phyloP scores from a whole-genome alignment of 2,888 invertebrate genomes.

The Calliphora vomitoria region DNA sequence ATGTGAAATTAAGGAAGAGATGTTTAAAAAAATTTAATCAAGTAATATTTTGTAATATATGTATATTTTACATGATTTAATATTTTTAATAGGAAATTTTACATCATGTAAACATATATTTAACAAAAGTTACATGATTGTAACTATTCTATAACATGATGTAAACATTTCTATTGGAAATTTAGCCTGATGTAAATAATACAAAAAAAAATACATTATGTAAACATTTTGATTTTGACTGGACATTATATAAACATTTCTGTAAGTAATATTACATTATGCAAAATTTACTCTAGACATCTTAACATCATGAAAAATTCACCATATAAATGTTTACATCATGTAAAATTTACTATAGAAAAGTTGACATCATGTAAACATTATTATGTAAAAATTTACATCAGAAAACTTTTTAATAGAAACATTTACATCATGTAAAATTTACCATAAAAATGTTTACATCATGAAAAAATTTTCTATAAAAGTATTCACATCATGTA shows the following conservation, averaged over 20 bases:
- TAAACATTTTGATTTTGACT: too few species aligned
- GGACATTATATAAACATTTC: too few species aligned
- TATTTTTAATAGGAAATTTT: background rate
- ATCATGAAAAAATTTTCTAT: too few species aligned
- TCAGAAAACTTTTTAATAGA: too few species aligned
- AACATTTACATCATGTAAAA: background rate
- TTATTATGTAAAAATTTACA: background rate
- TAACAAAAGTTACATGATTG: background rate
- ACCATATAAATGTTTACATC: background rate
- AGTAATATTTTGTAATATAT: too few species aligned
- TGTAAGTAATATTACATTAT: too few species aligned
- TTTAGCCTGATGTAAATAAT: background rate
- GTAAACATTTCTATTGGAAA: background rate
- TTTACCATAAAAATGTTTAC: background rate
- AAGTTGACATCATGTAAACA: background rate
- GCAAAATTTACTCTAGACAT: too few species aligned
- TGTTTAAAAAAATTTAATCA: background rate
- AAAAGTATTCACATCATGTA: background rate
- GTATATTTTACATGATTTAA: background rate
- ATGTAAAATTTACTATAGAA: background rate
- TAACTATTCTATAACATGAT: background rate
- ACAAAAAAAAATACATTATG: too few species aligned
- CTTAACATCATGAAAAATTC: background rate
- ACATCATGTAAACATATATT: background rate
- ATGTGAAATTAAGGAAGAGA: background rate